A percentile compares a stretch with the other conserved stretches of the same genome.
Conservation (phyloP, 2,113 vertebrate genomes). For the Petromus typicus region DNA sequence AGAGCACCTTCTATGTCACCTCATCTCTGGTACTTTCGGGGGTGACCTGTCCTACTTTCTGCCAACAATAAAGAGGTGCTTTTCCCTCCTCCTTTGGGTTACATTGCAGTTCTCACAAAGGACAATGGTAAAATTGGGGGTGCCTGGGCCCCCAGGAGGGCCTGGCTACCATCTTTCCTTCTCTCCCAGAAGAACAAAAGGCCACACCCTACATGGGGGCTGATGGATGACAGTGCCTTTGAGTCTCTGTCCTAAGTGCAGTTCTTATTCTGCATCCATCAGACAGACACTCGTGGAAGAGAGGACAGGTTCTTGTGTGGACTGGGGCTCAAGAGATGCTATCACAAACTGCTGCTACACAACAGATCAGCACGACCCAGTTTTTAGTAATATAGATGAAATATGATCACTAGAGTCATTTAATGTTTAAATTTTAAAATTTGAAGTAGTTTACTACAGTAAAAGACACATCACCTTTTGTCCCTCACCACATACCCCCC, state of each 20-base stretch:
- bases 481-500: background rate
- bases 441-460: background rate
- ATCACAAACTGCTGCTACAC: background rate
- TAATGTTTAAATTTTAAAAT: no score
- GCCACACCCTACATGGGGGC: no score
- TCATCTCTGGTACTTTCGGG: background rate
- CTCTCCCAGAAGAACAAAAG: background rate
- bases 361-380: background rate
- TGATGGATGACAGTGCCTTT: no score
- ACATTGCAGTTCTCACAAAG: background rate
- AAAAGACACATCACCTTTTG: background rate
- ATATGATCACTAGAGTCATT: no score
- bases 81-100: slow-evolving; percentile 21
- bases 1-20: background rate
- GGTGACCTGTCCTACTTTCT: background rate
- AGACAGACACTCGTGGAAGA: no score
- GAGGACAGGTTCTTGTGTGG: no score
- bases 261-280: background rate
- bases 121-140: no score
- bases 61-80: background rate
- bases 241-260: background rate
- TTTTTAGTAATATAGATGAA: background rate
- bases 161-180: background rate
- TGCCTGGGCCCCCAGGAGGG: background rate
- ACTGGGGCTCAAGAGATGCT: background rate